A percentile compares a stretch with the other conserved stretches of the same genome.
phyloP scores from a whole-genome alignment of 2,797 vertebrate genomes.

The Echiichthys vipera region DNA sequence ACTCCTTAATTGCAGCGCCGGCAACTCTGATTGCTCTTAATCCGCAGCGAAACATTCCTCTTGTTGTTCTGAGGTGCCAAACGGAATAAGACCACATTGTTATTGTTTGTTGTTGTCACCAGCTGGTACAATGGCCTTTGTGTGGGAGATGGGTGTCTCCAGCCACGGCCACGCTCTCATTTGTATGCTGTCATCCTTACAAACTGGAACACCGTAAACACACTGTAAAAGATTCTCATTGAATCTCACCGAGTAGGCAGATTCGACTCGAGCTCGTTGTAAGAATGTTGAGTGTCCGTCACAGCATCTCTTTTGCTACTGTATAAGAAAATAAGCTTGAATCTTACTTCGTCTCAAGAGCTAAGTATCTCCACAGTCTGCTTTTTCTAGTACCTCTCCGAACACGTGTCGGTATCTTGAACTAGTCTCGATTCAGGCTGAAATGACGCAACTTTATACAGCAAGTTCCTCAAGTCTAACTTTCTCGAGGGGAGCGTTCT shows the following conservation, averaged over 20 bases:
- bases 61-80: slow-evolving; percentile 64
- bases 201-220: slow-evolving; percentile 63
- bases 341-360: slow-evolving; percentile 34
- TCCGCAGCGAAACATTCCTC: slow-evolving; percentile 62
- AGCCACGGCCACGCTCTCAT: slow-evolving; percentile 61
- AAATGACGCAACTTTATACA: neutral
- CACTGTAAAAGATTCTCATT: slow-evolving; percentile 48
- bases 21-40: slow-evolving; percentile 28
- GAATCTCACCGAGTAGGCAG: slow-evolving; percentile 10
- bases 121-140: slow-evolving; percentile 71
- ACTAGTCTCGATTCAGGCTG: neutral
- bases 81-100: slow-evolving; percentile 61
- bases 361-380: neutral
- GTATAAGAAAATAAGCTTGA: slow-evolving; percentile 51
- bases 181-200: slow-evolving; percentile 64
- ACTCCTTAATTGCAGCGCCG: slow-evolving; percentile 6
- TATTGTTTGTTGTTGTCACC: slow-evolving; percentile 60
- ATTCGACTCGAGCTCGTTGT: neutral
- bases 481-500: neutral
- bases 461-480: neutral
- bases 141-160: slow-evolving; percentile 55
- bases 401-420: neutral
- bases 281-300: neutral
- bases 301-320: slow-evolving; percentile 18
- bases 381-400: slow-evolving; percentile 14